phyloP scores from a whole-genome alignment of 2,797 vertebrate species.

The Pelobates cultripes region DNA sequence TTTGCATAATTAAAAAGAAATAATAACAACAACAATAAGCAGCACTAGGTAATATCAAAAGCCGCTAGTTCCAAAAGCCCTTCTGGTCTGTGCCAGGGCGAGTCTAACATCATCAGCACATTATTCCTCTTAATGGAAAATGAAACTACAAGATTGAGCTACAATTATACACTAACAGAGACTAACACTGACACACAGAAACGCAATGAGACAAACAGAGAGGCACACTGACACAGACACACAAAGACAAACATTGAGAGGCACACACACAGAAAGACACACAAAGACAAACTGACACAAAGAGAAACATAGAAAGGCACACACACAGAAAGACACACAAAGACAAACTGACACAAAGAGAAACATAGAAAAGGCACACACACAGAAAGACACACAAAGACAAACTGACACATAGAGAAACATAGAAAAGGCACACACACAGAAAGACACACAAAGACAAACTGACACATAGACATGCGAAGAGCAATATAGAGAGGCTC shows the following conservation, averaged over 20 bases:
- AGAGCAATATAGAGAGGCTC: background rate
- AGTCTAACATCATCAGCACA: constrained; percentile 69
- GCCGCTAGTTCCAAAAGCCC: constrained; percentile 72
- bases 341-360: background rate
- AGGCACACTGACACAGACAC: background rate
- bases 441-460: background rate
- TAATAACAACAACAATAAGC: constrained; percentile 85
- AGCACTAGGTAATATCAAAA: constrained; percentile 81
- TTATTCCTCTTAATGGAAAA: constrained; percentile 62
- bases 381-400: background rate
- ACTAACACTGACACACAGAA: background rate
- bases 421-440: background rate
- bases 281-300: background rate
- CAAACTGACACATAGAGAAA: background rate
- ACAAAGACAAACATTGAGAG: background rate
- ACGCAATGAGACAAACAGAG: background rate
- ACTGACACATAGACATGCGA: background rate
- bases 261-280: background rate
- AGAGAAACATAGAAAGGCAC: background rate
- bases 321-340: background rate
- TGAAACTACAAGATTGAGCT: background rate
- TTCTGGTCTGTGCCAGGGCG: constrained; percentile 69
- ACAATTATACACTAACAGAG: background rate
- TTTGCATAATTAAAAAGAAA: constrained; percentile 81
- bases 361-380: background rate